Conservation (phyloP, 1,140 invertebrate genomes). For the Lasaia peninsularis region DNA sequence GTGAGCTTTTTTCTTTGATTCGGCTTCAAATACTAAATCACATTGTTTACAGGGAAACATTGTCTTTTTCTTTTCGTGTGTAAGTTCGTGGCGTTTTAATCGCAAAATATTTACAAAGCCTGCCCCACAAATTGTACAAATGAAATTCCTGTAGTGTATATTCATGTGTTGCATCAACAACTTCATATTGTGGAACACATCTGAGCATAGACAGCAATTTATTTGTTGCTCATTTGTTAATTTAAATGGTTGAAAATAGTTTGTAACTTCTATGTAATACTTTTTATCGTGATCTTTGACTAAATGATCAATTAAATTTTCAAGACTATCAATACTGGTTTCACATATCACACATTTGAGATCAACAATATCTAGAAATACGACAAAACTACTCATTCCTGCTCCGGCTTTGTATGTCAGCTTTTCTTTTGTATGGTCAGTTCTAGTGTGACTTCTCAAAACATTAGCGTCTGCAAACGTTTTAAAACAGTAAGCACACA, state of each 20-base stretch:
- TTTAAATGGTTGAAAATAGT: conserved; percentile 67
- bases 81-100: conserved; percentile 56
- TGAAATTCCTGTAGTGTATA: conserved; percentile 61
- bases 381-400: conserved; percentile 58
- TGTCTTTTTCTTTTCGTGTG: conserved; percentile 57
- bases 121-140: conserved; percentile 61
- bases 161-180: conserved; percentile 69
- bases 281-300: conserved; percentile 54
- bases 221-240: conserved; percentile 55
- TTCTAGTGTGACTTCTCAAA: conserved; percentile 50
- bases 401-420: conserved; percentile 57
- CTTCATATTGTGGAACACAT: conserved; percentile 65
- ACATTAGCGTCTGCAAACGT: conserved; percentile 49
- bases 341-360: conserved; percentile 62
- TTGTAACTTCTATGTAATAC: conserved; percentile 50
- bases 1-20: conserved; percentile 63
- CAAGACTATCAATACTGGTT: conserved; percentile 40
- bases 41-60: conserved; percentile 58
- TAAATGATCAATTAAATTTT: conserved; percentile 51
- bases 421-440: conserved; percentile 54
- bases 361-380: conserved; percentile 59
- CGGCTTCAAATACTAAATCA: conserved; percentile 50
- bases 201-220: conserved; percentile 56
- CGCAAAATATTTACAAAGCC: conserved; percentile 65
- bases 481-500: conserved; percentile 65